A percentile compares a stretch with the other conserved stretches of the same genome.
These are phyloP conservation scores for Coptotermes formosanus DNA, from an alignment of 1,140 invertebrate species.

Conservation along the genomic window DNA sequence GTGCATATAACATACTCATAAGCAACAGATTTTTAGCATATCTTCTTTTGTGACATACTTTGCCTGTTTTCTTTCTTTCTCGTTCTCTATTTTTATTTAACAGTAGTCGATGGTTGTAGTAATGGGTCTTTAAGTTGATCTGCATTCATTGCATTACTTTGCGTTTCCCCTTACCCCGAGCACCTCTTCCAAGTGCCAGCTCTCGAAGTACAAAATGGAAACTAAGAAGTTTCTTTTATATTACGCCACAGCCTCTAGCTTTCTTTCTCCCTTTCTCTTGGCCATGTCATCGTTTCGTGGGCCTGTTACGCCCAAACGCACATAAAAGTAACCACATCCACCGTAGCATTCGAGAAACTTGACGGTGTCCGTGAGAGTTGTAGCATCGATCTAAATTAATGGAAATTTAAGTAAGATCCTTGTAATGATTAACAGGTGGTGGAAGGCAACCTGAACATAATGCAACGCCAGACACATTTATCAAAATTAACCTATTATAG, in stretches of 20 bases:
- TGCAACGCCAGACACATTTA: neutral
- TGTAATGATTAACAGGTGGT: neutral
- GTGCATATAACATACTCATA: neutral
- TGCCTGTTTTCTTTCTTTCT: neutral
- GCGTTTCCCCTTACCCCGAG: neutral
- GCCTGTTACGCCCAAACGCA: conserved; percentile 16
- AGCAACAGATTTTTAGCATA: neutral
- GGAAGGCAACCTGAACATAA: neutral
- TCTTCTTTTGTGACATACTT: neutral
- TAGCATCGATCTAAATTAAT: neutral
- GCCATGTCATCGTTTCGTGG: conserved; percentile 16
- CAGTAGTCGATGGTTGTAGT: conserved; percentile 1
- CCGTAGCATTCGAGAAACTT: neutral
- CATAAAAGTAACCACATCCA: conserved; percentile 20
- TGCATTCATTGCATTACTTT: conserved; percentile 28
- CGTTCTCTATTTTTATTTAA: neutral
- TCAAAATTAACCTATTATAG: too few relatives aligned
- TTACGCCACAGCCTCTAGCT: neutral
- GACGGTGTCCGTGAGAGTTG: neutral
- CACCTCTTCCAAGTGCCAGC: neutral
- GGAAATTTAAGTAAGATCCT: neutral
- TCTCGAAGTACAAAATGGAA: conserved; percentile 25
- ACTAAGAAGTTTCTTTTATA: neutral
- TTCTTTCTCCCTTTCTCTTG: neutral
- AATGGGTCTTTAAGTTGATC: conserved; percentile 20